A percentile compares a stretch with the other conserved stretches of the same genome.
Evolutionary conservation across 1,140 invertebrate genomes (phyloP).

Genomic region (Ceratosolen solmsi): DNA sequence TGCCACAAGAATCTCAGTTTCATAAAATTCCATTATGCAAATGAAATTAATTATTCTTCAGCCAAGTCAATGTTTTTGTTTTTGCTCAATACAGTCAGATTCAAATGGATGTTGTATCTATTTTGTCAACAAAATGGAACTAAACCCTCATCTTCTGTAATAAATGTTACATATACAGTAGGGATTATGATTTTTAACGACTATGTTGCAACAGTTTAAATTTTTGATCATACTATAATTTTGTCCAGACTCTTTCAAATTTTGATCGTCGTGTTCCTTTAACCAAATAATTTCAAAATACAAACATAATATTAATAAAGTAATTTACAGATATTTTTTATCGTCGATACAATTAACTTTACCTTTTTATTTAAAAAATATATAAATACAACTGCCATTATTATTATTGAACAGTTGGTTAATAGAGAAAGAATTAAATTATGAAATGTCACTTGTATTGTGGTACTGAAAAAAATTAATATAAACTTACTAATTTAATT

Average conservation of each 20-base stretch:
- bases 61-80: constrained; percentile 80
- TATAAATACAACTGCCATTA: constrained; percentile 67
- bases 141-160: constrained; percentile 76
- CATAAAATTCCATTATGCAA: too few species aligned
- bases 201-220: too few species aligned
- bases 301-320: neutral
- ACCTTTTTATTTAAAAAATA: constrained; percentile 70
- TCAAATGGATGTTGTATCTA: too few species aligned
- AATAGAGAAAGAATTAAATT: constrained; percentile 59
- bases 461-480: constrained; percentile 48
- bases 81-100: too few species aligned
- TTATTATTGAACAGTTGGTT: constrained; percentile 69
- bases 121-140: too few species aligned
- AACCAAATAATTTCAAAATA: constrained; percentile 32
- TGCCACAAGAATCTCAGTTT: too few species aligned
- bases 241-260: too few species aligned
- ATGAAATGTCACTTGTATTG: constrained; percentile 57
- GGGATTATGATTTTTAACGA: too few species aligned
- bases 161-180: too few species aligned
- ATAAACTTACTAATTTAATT: too few species aligned
- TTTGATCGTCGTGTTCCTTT: constrained; percentile 50
- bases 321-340: neutral
- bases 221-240: too few species aligned
- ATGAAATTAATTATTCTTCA: too few species aligned
- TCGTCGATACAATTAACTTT: constrained; percentile 36